Conservation (phyloP, 2,113 vertebrate species). For the Istiophorus platypterus region DNA sequence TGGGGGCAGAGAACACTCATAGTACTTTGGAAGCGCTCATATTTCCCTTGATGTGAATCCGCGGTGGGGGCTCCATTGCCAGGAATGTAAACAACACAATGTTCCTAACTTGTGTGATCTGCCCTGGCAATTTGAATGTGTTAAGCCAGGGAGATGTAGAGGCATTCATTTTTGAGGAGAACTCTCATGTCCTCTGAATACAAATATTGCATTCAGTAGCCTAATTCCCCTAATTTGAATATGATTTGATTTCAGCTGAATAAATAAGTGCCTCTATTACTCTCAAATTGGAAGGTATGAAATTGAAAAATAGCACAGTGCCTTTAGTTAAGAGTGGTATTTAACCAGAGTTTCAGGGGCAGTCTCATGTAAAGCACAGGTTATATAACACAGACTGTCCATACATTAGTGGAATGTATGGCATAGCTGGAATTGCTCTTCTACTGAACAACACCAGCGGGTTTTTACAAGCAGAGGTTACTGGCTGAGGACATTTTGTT, state of each 20-base stretch:
- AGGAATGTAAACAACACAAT: conserved; percentile 78
- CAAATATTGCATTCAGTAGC: conserved; percentile 57
- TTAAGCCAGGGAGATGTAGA: conserved; percentile 35
- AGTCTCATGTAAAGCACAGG: conserved; percentile 29
- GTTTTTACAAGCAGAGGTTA: conserved; percentile 67
- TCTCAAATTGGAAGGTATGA: conserved; percentile 60
- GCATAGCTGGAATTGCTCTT: conserved; percentile 69
- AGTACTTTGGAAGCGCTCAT: conserved; percentile 74
- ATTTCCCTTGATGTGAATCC: conserved; percentile 77
- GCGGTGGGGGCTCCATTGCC: conserved; percentile 63
- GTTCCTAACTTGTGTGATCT: conserved; percentile 68
- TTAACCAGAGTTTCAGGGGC: conserved; percentile 43
- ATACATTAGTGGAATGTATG: conserved; percentile 60
- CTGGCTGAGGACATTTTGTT: conserved; percentile 79
- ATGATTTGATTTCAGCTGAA: conserved; percentile 58
- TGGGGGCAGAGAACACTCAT: conserved; percentile 65
- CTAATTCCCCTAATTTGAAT: conserved; percentile 59
- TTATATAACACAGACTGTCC: conserved; percentile 48
- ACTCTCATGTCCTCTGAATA: conserved; percentile 52
- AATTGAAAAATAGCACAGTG: conserved; percentile 62
- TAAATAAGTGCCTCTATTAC: conserved; percentile 61
- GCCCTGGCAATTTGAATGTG: conserved; percentile 48
- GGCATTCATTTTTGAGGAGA: conserved; percentile 33
- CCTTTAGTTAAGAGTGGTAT: conserved; percentile 41
- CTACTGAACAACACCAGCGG: conserved; percentile 33